Evolutionary conservation across 2,888 invertebrate species (phyloP), one percentile per base, ranked within the genome.

Genomic region (Halictus quadricinctus): DNA sequence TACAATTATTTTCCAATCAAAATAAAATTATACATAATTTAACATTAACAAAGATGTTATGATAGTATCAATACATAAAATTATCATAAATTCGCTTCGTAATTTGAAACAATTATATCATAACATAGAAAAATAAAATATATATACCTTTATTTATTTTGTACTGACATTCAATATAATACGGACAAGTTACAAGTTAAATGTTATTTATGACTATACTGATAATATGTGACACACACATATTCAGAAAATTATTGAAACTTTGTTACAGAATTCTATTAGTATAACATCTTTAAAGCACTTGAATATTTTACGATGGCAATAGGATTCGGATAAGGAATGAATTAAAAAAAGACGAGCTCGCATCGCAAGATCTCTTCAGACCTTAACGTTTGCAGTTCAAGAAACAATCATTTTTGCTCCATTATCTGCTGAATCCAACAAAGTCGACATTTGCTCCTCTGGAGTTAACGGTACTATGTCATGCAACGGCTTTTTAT

Each of bases 391-490:
- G 54, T 21, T 41, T 73, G 64, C n/a, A 74, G 10, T 66, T 89
- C 64, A 92, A 66, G 88, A 80, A 81, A 91, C 77, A 80, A 93
- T 92, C 73, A 90, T 87, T 79, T 91, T 92, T 69, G 92, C 93
- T 60, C 91, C 89, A 72, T 91, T 75, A 7, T 90, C 87, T 8
- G 93, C 93, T 12, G 91, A 92, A 79, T 92, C 87, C 88, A 92
- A 87, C 72, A 93, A 79, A 82, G 88, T 66, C 69, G 90, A 88
- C 79, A 88, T 81, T 69, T 90, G 88, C 76, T 90, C 89, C 81
- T 89, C 88, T 48, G 87, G 58, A 78, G 86, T 84, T 76, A 88
- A 72, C 25, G 78, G 25, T 25, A 60, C 36, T 48, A 81, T 50
- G 25, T 72, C 75, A 66, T 87, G 85, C 72, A 80, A 81, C 46